Percentiles rank a stretch among this genome's conserved stretches.
Conservation (phyloP, 2,113 vertebrate genomes). For the Ammodytes marinus region DNA sequence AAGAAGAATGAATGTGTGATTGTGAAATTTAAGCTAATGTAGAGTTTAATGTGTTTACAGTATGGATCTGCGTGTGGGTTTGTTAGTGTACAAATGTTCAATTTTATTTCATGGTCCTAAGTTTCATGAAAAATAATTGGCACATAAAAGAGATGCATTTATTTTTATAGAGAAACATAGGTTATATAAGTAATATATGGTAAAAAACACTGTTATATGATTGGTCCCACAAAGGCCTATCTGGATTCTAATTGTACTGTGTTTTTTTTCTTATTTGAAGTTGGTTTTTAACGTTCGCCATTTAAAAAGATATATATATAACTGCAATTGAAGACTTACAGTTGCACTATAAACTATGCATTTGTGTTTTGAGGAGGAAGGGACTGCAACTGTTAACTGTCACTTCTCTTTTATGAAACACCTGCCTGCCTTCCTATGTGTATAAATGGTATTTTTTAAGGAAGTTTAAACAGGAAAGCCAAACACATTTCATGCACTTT, state of each 20-base stretch:
- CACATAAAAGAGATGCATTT: background rate
- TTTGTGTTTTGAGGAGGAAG: constrained; percentile 25
- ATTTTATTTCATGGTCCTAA: background rate
- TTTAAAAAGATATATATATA: constrained; percentile 1
- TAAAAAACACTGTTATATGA: constrained; percentile 34
- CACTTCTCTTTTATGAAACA: constrained; percentile 9
- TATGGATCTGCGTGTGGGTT: background rate
- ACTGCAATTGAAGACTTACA: background rate
- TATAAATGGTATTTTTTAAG: constrained; percentile 8
- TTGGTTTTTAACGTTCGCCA: background rate
- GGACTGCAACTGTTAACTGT: constrained; percentile 20
- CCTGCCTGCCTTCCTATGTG: background rate
- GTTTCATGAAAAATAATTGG: background rate
- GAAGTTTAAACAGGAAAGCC: background rate
- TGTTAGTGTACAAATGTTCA: background rate
- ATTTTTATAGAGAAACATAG: background rate
- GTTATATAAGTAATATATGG: background rate
- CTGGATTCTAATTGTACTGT: background rate
- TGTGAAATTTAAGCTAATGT: background rate
- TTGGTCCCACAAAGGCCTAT: background rate
- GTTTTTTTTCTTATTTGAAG: background rate
- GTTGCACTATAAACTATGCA: constrained; percentile 24
- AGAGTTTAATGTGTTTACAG: background rate
- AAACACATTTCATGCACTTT: background rate
- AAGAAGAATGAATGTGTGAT: background rate